Percentiles rank a stretch among this genome's conserved stretches.
phyloP scores from a whole-genome alignment of 1,140 invertebrate genomes.

The Eumeta japonica region DNA sequence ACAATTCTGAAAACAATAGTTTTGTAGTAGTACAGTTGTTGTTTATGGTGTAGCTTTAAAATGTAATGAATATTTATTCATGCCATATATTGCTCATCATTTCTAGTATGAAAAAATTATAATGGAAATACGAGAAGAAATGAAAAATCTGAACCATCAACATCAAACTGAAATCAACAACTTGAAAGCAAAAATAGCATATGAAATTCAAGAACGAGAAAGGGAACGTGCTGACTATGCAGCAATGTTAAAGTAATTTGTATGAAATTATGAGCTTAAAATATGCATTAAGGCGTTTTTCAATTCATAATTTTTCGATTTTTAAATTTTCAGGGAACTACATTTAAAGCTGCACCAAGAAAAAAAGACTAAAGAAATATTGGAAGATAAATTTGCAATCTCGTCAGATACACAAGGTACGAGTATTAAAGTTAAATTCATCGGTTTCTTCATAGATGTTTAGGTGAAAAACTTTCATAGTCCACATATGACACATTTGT shows the following conservation, averaged over 20 bases:
- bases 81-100: too few relatives aligned
- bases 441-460: too few relatives aligned
- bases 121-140: slow-evolving; percentile 61
- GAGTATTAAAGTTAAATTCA: slow-evolving; percentile 5
- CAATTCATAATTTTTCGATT: neutral
- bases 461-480: too few relatives aligned
- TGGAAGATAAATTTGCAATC: slow-evolving; percentile 48
- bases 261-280: slow-evolving; percentile 3
- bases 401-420: slow-evolving; percentile 34
- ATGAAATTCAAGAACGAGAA: slow-evolving; percentile 75
- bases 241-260: slow-evolving; percentile 61
- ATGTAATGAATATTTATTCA: too few relatives aligned
- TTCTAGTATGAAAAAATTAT: slow-evolving; percentile 67
- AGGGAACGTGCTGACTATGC: slow-evolving; percentile 75
- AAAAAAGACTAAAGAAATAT: slow-evolving; percentile 59
- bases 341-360: slow-evolving; percentile 44
- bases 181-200: slow-evolving; percentile 69
- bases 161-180: slow-evolving; percentile 65
- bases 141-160: slow-evolving; percentile 59
- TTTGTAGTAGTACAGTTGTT: too few relatives aligned
- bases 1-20: too few relatives aligned
- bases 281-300: neutral
- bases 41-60: too few relatives aligned
- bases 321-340: slow-evolving; percentile 32
- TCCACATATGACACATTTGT: too few relatives aligned